Evolutionary conservation across 2,113 vertebrate genomes (phyloP).

Genomic region (Psophia crepitans): DNA sequence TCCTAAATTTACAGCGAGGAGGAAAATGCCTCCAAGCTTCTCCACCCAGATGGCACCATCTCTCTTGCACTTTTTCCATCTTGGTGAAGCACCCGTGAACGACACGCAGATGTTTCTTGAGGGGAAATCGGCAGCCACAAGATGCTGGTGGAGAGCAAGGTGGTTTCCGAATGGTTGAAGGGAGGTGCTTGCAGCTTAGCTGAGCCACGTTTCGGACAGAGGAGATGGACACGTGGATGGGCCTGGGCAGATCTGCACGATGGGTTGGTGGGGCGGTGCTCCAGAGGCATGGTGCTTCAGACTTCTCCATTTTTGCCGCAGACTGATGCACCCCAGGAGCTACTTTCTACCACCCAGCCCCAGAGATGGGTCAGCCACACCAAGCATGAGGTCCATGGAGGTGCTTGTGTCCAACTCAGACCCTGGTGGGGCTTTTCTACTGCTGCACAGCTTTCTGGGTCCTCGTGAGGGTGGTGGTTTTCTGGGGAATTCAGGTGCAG

Average conservation of each 20-base stretch:
- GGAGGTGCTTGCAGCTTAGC: neutral
- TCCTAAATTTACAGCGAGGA: neutral
- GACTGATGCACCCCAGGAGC: neutral
- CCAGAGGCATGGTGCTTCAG: neutral
- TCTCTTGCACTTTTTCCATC: neutral
- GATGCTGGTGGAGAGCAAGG: neutral
- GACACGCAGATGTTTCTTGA: neutral
- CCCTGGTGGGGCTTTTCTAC: neutral
- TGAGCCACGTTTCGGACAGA: accelerated
- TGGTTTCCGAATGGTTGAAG: neutral
- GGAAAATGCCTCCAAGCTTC: neutral
- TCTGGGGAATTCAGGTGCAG: neutral
- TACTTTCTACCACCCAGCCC: neutral
- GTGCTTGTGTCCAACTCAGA: accelerated
- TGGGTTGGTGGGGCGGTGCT: neutral
- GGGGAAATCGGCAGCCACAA: neutral
- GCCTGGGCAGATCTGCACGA: accelerated
- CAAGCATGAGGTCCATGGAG: neutral
- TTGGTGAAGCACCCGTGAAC: too few species aligned
- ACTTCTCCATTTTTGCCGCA: neutral
- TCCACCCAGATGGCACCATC: neutral
- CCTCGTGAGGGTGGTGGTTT: neutral
- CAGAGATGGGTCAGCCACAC: neutral
- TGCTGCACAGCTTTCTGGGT: neutral
- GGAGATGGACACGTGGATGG: neutral